Percentiles rank a stretch among this genome's conserved stretches.
These are phyloP conservation scores for Chrysocyon brachyurus DNA, from an alignment of 2,797 vertebrate species.

Conservation along the genomic window DNA sequence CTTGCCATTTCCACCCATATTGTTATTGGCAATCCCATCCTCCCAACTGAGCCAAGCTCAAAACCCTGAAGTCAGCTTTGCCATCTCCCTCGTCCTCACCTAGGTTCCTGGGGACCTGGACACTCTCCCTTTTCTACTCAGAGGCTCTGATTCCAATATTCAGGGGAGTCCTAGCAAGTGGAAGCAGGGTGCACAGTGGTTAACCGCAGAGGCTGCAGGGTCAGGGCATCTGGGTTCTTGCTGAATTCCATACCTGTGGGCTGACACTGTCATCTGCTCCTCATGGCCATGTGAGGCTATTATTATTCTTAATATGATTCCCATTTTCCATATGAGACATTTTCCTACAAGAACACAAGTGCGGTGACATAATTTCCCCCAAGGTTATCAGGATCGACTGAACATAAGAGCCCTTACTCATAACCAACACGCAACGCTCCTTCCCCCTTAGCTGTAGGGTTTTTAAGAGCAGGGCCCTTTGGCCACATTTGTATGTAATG, in stretches of 20 bases:
- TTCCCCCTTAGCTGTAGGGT: fast-evolving
- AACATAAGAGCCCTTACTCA: neutral
- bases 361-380: neutral
- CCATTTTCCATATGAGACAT: neutral
- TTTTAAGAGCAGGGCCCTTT: neutral
- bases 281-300: neutral
- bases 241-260: fast-evolving
- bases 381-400: fast-evolving
- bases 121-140: neutral
- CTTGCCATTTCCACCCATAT: neutral
- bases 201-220: neutral
- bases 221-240: neutral
- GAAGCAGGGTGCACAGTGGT: neutral
- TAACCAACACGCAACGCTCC: neutral
- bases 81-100: neutral
- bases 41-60: neutral
- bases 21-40: conserved; percentile 15
- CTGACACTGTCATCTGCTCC: neutral
- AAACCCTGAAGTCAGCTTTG: neutral
- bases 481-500: fast-evolving
- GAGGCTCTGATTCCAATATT: neutral
- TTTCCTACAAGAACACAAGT: neutral
- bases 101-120: neutral
- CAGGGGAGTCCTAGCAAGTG: neutral
- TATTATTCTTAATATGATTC: neutral